Base-by-base conservation (phyloP, 2,888 invertebrate species). In the Caenorhabditis sp. region DNA sequence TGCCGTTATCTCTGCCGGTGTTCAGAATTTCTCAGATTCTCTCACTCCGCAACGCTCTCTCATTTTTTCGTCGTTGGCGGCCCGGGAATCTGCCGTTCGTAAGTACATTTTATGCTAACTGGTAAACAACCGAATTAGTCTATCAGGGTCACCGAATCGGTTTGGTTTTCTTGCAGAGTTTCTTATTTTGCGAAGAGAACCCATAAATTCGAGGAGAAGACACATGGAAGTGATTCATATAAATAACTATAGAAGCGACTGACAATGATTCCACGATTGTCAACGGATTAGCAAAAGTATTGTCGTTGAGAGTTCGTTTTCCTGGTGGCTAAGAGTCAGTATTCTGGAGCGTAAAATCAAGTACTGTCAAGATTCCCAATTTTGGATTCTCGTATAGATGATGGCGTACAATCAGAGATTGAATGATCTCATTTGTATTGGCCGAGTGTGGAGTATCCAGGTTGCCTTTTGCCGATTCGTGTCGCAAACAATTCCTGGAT, bases 91-190 rank as follows among this genome's bases (percentile, higher is more conserved):
- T 28, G 44, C 59, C 76, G 76, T 76, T 76, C 76, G 51, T 51
- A 76, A 76, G 76, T 31, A 68, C 76, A 76, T 47, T 14, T 24
- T 73, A 61, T 63, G 59, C 68, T 76, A 76, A 69, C 76, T 49
- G 22, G 76, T 76, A 76, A 76, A 76, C 76, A 76, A 76, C 49
- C 76, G 76, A 76, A 76, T 76, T 76, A 76, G 68, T 68, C 49
- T 54, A 51, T 49, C 74, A 54, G 63, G 74, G 68, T 68, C 59
- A 68, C 58, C 12, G 8, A 24, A 14, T 35, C 16, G 38, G 5
- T 47, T 47, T 47, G 19, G 19, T 47, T 19, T 16, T 31, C 56
- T 54, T 76, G 76, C 75, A 75, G 59, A 75, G 68, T 75, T 75
- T 66, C 64, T 64, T 66, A 31, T 38, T 38, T 38, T 38, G 6